These are phyloP conservation scores for Bujurquina vittata DNA, from an alignment of 2,113 vertebrate species.

Conservation along the genomic window DNA sequence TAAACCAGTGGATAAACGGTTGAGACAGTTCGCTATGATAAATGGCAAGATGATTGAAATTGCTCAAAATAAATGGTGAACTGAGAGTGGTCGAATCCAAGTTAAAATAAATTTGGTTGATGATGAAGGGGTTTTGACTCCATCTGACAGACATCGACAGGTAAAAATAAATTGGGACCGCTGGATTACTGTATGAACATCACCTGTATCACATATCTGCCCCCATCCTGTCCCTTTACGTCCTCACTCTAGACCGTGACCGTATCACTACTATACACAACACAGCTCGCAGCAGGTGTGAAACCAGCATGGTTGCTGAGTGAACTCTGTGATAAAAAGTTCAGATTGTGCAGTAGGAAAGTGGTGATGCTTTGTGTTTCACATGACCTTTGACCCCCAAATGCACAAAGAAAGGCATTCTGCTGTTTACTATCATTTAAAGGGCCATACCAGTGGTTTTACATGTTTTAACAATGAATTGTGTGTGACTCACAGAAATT, in stretches of 20 bases:
- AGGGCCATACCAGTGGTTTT: constrained; percentile 32
- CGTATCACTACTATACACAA: constrained; percentile 15
- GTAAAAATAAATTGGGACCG: background rate
- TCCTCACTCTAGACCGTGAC: constrained; percentile 19
- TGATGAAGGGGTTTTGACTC: background rate
- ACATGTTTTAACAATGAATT: constrained; percentile 49
- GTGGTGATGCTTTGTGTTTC: constrained; percentile 11
- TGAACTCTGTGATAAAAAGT: background rate
- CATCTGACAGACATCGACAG: background rate
- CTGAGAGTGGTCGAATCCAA: no score
- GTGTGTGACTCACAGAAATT: background rate
- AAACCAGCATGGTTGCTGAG: constrained; percentile 18
- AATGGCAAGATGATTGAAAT: background rate
- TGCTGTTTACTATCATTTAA: constrained; percentile 44
- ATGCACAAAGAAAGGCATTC: constrained; percentile 23
- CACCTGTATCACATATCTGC: constrained; percentile 48
- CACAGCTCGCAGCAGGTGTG: background rate
- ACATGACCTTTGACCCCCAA: background rate
- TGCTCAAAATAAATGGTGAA: background rate
- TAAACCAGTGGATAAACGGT: no score
- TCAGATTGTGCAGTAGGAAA: constrained; percentile 9
- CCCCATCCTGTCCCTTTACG: constrained; percentile 35
- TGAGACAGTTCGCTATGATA: background rate
- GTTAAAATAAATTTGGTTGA: background rate
- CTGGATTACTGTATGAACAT: constrained; percentile 42